Conservation (phyloP, 1,140 invertebrate genomes). For the Phocides pigmalion region DNA sequence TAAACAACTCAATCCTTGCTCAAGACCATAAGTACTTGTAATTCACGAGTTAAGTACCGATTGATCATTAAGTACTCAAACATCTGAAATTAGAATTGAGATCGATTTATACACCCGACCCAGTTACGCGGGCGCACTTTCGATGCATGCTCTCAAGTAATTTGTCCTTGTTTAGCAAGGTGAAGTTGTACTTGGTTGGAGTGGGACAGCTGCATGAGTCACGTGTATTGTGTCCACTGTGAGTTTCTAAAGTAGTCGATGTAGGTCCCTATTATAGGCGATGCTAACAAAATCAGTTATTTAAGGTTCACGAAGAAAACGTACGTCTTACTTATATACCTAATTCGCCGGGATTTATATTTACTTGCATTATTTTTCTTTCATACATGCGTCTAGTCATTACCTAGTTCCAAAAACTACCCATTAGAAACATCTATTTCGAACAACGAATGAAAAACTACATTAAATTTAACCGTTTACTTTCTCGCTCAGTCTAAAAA, state of each 20-base stretch:
- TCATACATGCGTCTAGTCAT: too few relatives aligned
- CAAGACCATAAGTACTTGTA: not conserved
- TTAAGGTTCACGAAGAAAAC: too few relatives aligned
- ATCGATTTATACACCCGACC: constrained; percentile 38
- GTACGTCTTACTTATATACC: too few relatives aligned
- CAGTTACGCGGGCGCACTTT: constrained; percentile 37
- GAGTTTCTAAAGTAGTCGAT: not conserved
- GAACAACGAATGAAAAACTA: too few relatives aligned
- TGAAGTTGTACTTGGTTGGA: constrained; percentile 8
- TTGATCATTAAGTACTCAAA: constrained; percentile 27
- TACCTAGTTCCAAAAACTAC: too few relatives aligned
- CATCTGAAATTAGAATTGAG: constrained; percentile 38
- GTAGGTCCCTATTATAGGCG: not conserved
- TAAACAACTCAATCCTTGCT: not conserved
- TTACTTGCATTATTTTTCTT: too few relatives aligned
- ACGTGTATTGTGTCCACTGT: constrained; percentile 30
- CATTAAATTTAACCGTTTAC: too few relatives aligned
- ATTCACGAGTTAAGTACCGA: not conserved
- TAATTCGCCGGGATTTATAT: too few relatives aligned
- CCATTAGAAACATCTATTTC: too few relatives aligned
- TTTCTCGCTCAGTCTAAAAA: too few relatives aligned
- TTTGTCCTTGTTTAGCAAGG: constrained; percentile 32
- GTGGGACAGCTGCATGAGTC: constrained; percentile 34
- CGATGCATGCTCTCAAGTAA: constrained; percentile 27
- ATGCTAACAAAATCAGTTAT: not conserved